These are phyloP conservation scores for Clanis bilineata DNA, from an alignment of 2,888 invertebrate species.

Conservation along the genomic window DNA sequence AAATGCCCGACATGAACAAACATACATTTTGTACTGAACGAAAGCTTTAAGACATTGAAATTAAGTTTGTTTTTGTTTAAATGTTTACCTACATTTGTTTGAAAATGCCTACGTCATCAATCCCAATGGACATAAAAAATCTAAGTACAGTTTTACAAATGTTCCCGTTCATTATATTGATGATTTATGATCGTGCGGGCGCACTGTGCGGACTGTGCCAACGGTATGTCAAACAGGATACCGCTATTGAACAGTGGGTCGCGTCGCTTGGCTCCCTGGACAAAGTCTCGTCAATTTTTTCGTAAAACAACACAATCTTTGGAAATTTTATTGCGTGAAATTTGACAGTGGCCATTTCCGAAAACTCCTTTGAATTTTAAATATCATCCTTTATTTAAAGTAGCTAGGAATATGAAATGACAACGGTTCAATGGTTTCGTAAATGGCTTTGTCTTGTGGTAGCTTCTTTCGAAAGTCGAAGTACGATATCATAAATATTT, in stretches of 20 bases:
- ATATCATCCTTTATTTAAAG: conserved; percentile 59
- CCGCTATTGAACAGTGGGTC: conserved; percentile 55
- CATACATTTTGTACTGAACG: neutral
- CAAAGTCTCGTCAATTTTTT: conserved; percentile 42
- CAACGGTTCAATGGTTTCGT: conserved; percentile 29
- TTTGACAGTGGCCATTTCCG: conserved; percentile 64
- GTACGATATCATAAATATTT: neutral
- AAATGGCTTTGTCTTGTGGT: conserved; percentile 4
- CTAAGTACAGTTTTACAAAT: conserved; percentile 68
- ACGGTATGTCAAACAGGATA: conserved; percentile 46
- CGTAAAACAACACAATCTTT: conserved; percentile 58
- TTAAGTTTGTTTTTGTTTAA: neutral
- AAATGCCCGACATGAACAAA: neutral
- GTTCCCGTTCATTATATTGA: conserved; percentile 70
- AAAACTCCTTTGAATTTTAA: conserved; percentile 50
- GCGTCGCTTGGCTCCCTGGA: conserved; percentile 1
- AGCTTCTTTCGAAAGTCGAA: neutral
- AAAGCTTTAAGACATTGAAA: neutral
- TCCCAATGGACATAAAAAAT: conserved; percentile 43
- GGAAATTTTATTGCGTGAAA: conserved; percentile 64
- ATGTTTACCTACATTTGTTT: neutral
- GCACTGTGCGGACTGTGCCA: conserved; percentile 66
- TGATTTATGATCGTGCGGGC: conserved; percentile 69
- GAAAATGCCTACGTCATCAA: conserved; percentile 43
- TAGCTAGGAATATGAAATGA: conserved; percentile 53